Conservation (phyloP, 2,113 vertebrate species). For the Chloropsis cyanopogon region DNA sequence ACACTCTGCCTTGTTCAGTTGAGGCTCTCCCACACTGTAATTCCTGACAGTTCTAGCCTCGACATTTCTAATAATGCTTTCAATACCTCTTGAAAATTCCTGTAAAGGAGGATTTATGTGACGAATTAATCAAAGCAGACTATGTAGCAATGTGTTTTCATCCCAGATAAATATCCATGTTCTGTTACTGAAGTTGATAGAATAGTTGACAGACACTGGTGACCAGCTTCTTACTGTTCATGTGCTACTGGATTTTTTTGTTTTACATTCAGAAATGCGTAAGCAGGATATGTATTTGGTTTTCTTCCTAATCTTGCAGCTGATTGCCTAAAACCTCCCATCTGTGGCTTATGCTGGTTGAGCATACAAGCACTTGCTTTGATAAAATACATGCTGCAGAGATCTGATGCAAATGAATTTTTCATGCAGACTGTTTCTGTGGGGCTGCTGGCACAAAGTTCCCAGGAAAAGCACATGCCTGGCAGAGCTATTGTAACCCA, state of each 20-base stretch:
- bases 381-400: conserved; percentile 42
- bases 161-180: not conserved
- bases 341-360: conserved; percentile 8
- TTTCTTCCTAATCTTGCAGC: conserved; percentile 14
- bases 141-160: not conserved
- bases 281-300: not conserved
- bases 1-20: not conserved
- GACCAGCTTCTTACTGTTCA: not conserved
- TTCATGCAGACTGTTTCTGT: conserved; percentile 16
- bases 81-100: not conserved
- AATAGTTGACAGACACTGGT: not conserved
- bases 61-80: conserved; percentile 7
- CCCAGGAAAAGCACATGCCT: not conserved
- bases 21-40: not conserved
- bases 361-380: not conserved
- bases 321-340: conserved; percentile 39
- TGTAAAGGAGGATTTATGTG: not conserved
- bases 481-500: not conserved
- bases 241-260: not conserved
- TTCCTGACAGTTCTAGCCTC: not conserved
- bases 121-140: not conserved
- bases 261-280: not conserved
- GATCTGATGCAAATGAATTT: conserved; percentile 35
- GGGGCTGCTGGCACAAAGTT: not conserved
- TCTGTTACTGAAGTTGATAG: conserved; percentile 2